Evolutionary conservation across 2,888 invertebrate genomes (phyloP), one percentile per base, ranked within the genome.

Genomic region (Thyatira batis): DNA sequence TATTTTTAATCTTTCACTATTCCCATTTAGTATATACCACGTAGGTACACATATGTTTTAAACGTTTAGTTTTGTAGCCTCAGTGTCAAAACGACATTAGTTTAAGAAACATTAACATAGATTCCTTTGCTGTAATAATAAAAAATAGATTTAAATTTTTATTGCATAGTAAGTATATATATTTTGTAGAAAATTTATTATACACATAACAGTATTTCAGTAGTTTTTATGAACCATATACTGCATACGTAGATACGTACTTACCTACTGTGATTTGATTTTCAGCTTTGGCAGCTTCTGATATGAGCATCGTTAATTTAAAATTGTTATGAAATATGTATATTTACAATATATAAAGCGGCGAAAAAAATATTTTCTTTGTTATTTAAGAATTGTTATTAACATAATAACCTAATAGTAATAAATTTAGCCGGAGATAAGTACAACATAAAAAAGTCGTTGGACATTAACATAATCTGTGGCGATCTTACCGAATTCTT

Each of bases 1-100:
- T 79, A 81, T 83, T 84, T 85, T 83, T 82, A 84, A 86, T 83
- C 83, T 81, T 58, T 60, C 76, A 63, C 70, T 70, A 76, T 78
- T 73, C 63, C 80, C 80, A 78, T 84, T 85, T 77, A 77, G 72
- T 74, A 59, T 57, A 60, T 53, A n/a, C 53, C 69, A 55, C 67
- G 66, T 66, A 55, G 66, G 66, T 66, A 71, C 73, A 62, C 79
- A 78, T 73, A 80, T 77, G 78, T 70, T 61, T 61, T 55, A 57
- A 56, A 60, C 49, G 60, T 62, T 58, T 55, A 54, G 61, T 51
- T 62, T 57, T 39, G 2, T 13, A 39, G 17, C 6, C 39, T 8
- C 1, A 4, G 13, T 17, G 39, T 33, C 33, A 39, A 39, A 17
- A 17, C 6, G 13, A n/a, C n/a, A n/a, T n/a, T n/a, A n/a, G n/a